Conservation (phyloP, 2,797 vertebrate genomes). For the Nasua narica region DNA sequence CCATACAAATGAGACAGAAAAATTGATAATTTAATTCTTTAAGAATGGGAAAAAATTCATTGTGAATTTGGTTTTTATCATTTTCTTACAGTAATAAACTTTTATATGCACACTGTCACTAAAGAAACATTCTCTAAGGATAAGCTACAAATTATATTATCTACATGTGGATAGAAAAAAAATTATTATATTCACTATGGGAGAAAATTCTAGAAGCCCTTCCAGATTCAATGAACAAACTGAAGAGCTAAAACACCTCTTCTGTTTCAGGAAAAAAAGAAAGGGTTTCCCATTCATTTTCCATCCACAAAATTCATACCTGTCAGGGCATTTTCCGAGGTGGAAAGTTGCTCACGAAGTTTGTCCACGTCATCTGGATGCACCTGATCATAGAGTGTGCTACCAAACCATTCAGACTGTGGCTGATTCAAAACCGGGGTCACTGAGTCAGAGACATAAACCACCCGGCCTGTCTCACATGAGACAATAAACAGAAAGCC, state of each 20-base stretch:
- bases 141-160: slow-evolving; percentile 7
- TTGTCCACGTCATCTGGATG: slow-evolving; percentile 97
- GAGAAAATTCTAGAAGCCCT: not conserved
- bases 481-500: slow-evolving; percentile 98
- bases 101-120: slow-evolving; percentile 5
- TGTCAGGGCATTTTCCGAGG: slow-evolving; percentile 91
- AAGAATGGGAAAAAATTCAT: not conserved
- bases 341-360: slow-evolving; percentile 95
- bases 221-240: not conserved
- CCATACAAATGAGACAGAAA: slow-evolving; percentile 32
- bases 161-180: slow-evolving; percentile 36
- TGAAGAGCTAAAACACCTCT: slow-evolving; percentile 14
- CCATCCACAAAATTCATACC: slow-evolving; percentile 81
- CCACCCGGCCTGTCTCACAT: slow-evolving; percentile 93
- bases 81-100: slow-evolving; percentile 27
- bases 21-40: not conserved
- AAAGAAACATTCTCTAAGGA: slow-evolving; percentile 34
- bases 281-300: not conserved
- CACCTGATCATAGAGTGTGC: slow-evolving; percentile 94
- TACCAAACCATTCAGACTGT: slow-evolving; percentile 94
- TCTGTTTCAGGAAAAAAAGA: not conserved
- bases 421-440: slow-evolving; percentile 95
- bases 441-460: slow-evolving; percentile 95
- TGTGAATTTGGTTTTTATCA: not conserved
- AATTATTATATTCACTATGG: slow-evolving; percentile 6